A percentile compares a stretch with the other conserved stretches of the same genome.
phyloP scores from a whole-genome alignment of 2,113 vertebrate species.

The Rissa tridactyla region DNA sequence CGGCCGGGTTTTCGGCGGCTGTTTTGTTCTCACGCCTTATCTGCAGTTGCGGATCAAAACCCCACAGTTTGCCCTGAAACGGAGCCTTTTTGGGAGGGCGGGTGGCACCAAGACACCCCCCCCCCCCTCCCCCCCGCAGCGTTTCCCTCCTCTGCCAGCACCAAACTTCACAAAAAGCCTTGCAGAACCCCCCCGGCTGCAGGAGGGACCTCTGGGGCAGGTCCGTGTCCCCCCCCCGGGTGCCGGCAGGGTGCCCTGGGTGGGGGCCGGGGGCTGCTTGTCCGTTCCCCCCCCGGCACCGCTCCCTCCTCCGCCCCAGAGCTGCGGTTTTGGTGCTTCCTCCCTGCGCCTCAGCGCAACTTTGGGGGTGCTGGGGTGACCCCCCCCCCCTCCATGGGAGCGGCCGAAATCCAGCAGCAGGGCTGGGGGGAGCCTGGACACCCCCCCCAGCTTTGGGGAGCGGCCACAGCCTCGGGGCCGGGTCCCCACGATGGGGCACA shows the following conservation, averaged over 20 bases:
- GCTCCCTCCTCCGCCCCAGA: neutral
- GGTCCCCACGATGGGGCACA: neutral
- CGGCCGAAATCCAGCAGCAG: neutral
- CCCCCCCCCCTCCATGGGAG: neutral
- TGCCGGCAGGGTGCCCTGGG: neutral
- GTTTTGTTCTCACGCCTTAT: neutral
- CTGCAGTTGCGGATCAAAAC: neutral
- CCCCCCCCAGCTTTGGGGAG: neutral
- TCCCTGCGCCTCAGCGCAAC: neutral
- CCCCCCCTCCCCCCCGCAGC: no score
- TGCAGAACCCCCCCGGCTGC: no score
- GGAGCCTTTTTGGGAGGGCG: neutral
- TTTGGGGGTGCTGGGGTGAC: neutral
- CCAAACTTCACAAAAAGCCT: neutral
- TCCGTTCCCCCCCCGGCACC: neutral
- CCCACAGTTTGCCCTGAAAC: neutral
- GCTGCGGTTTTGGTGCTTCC: neutral
- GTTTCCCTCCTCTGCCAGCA: neutral
- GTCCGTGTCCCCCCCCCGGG: no score
- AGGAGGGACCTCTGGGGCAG: neutral
- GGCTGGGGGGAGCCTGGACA: neutral
- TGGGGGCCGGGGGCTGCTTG: neutral
- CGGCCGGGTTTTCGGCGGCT: neutral
- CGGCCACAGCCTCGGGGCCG: no score
- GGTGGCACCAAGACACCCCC: neutral